Evolutionary conservation across 2,113 vertebrate genomes (phyloP).

Genomic region (Clupea harengus): DNA sequence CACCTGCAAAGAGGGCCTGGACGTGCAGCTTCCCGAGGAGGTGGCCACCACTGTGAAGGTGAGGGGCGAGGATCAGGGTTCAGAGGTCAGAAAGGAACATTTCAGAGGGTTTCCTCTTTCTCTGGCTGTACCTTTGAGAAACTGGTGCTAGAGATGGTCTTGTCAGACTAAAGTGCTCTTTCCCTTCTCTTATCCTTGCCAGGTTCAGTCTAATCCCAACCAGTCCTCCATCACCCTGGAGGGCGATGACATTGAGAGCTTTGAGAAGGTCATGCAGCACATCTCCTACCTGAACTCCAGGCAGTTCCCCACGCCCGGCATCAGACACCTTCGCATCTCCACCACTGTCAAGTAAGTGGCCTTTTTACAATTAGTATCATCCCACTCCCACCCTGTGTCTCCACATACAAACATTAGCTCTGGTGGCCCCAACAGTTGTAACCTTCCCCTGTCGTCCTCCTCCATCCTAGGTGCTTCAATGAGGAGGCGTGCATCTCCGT

Average conservation of each 20-base stretch:
- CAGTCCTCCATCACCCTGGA: slow-evolving; percentile 83
- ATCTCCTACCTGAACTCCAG: slow-evolving; percentile 91
- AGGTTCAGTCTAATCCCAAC: slow-evolving; percentile 88
- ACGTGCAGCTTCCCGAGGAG: slow-evolving; percentile 81
- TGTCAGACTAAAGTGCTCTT: background rate
- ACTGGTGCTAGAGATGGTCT: background rate
- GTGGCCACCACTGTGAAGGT: slow-evolving; percentile 84
- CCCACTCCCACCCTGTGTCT: background rate
- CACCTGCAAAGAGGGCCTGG: slow-evolving; percentile 95
- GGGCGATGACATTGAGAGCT: slow-evolving; percentile 82
- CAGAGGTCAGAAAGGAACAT: background rate
- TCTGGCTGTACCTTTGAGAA: background rate
- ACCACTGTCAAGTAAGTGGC: slow-evolving; percentile 80
- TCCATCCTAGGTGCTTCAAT: slow-evolving; percentile 77
- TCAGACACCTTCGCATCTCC: slow-evolving; percentile 84
- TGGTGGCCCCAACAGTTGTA: too few relatives aligned
- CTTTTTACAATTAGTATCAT: slow-evolving; percentile 6
- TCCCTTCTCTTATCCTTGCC: slow-evolving; percentile 34
- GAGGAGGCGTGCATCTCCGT: slow-evolving; percentile 83
- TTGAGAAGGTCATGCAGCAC: slow-evolving; percentile 92
- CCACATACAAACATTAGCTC: too few relatives aligned
- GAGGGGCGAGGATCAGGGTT: slow-evolving; percentile 36
- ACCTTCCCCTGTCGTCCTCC: too few relatives aligned
- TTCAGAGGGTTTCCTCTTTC: background rate
- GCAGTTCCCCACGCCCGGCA: slow-evolving; percentile 95